phyloP scores from a whole-genome alignment of 1,140 invertebrate genomes.

The Bombus breviceps region DNA sequence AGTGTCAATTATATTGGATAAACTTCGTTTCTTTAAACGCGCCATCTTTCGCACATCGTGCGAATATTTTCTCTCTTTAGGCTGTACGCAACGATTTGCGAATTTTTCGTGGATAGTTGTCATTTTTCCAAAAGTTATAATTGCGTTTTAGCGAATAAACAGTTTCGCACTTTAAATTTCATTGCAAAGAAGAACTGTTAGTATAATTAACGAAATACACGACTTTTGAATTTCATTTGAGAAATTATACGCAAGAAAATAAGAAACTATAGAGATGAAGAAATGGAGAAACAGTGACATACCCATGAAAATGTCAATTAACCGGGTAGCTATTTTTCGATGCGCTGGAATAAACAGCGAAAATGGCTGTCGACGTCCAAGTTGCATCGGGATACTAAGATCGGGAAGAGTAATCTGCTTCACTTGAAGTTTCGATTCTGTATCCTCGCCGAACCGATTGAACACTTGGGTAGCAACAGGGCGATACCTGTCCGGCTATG shows the following conservation, averaged over 20 bases:
- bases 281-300: not conserved
- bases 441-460: slow-evolving; percentile 85
- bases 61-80: no score
- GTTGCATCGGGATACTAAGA: slow-evolving; percentile 85
- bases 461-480: slow-evolving; percentile 81
- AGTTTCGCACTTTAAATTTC: not conserved
- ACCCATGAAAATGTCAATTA: slow-evolving; percentile 90
- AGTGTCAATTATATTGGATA: no score
- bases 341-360: slow-evolving; percentile 90
- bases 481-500: slow-evolving; percentile 86
- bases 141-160: not conserved
- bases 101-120: no score
- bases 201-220: no score
- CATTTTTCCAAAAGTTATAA: not conserved
- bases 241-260: not conserved
- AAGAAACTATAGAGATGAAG: not conserved
- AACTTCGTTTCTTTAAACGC: no score
- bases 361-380: slow-evolving; percentile 87
- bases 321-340: slow-evolving; percentile 85
- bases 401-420: slow-evolving; percentile 88
- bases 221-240: no score
- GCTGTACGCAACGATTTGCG: no score
- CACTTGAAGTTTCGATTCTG: slow-evolving; percentile 84
- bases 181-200: no score
- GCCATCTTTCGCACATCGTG: no score